Base-by-base conservation (phyloP, 2,888 invertebrate species). In the Drosophila demipolita region DNA sequence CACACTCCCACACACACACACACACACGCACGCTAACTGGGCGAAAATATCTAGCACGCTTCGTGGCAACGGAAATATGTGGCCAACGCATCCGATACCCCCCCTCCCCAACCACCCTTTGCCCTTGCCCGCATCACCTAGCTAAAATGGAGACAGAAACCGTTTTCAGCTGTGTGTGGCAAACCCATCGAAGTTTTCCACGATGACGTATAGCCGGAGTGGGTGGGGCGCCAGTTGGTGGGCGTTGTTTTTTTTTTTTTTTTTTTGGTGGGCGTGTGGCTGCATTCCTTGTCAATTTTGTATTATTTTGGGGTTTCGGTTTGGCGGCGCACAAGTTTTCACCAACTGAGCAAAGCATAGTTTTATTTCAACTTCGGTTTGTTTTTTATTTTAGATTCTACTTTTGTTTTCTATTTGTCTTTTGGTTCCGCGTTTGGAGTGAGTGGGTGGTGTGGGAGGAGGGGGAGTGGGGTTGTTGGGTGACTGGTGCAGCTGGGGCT, bases 391-490 rank as follows among this genome's bases (percentile, higher is more conserved):
- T 75, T 78, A 71, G 69, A 49, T 67, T 67, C 68, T 68, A 75
- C 82, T 74, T 75, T 78, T 82, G 68, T 80, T 85, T 88, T 83
- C 86, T 90, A 88, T 87, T 90, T 90, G 90, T 90, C 89, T 87
- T 87, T 86, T 66, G 63, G 38, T 58, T 58, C 35, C 55, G 11
- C 55, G 11, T 49, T 26, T 20, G 42, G 32, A 20, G 20, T 57
- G 55, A 1, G 17, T 38, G 42, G 61, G 55, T 20, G 38, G 55
- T 0, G 17, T 38, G 42, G 61, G 55, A 17, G 38, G 53, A 7
- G 12, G 11, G 9, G 26, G 49, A 26, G 48, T 48, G 49, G 8
- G 38, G 4, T 23, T 23, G 45, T 45, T 45, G 23, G 45, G 23
- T 45, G 45, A 45, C 45, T 45, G 26, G 20, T 17, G 53, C 58